phyloP scores from a whole-genome alignment of 1,140 invertebrate genomes.

The Diplogasteroides magnus region DNA sequence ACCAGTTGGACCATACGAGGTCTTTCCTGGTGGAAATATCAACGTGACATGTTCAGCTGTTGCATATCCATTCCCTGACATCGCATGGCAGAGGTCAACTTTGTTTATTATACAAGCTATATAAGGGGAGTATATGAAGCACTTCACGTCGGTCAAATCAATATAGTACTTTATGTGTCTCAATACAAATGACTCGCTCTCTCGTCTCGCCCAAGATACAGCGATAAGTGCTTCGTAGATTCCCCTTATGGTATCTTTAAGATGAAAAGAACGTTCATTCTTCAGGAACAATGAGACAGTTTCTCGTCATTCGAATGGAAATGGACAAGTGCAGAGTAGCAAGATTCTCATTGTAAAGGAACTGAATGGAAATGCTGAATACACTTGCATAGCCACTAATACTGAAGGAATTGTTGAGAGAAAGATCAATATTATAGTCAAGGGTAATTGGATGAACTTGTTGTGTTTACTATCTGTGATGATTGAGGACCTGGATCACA shows the following conservation, averaged over 20 bases:
- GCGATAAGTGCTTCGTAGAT: too few species aligned
- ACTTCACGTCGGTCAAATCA: too few species aligned
- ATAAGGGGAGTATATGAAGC: too few species aligned
- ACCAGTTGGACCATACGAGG: conserved; percentile 45
- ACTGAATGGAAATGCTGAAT: conserved; percentile 50
- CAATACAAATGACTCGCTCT: too few species aligned
- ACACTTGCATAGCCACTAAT: conserved; percentile 50
- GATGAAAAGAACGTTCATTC: conserved; percentile 3
- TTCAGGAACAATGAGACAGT: conserved; percentile 36
- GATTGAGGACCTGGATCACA: conserved; percentile 47
- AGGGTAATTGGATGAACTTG: conserved; percentile 29
- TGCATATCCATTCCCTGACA: conserved; percentile 53
- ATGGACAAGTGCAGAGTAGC: conserved; percentile 35
- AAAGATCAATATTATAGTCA: conserved; percentile 40
- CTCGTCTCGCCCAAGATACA: too few species aligned
- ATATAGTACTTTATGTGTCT: too few species aligned
- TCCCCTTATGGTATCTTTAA: too few species aligned
- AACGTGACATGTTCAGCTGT: conserved; percentile 54
- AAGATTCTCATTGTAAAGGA: conserved; percentile 42
- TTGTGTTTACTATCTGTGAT: background rate
- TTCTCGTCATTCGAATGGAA: conserved; percentile 20
- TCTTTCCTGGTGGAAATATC: conserved; percentile 39
- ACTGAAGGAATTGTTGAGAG: conserved; percentile 36
- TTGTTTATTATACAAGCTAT: background rate
- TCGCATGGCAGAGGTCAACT: conserved; percentile 45